phyloP scores from a whole-genome alignment of 2,797 vertebrate genomes.

The Leptodactylus fallax region DNA sequence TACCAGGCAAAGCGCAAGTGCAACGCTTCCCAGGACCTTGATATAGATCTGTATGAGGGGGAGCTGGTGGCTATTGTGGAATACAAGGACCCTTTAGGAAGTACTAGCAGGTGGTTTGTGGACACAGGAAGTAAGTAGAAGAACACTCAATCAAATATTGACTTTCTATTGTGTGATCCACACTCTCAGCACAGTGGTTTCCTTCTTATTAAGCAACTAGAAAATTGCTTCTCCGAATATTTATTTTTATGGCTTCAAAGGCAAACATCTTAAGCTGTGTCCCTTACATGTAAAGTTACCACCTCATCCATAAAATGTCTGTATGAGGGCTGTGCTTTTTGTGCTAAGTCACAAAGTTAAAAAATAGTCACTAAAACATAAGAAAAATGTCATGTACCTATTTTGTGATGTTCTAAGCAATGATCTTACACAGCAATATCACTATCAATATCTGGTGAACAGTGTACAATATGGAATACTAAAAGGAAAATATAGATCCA shows the following conservation, averaged over 20 bases:
- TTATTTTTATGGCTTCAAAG: conserved; percentile 8
- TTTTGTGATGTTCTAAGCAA: too few species aligned
- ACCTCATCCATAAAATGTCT: not conserved
- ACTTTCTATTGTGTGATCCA: conserved; percentile 40
- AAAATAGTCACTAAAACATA: too few species aligned
- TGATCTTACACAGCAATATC: too few species aligned
- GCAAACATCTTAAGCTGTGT: not conserved
- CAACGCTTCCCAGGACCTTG: conserved; percentile 91
- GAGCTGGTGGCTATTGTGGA: conserved; percentile 92
- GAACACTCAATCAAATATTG: conserved; percentile 55
- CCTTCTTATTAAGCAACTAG: conserved; percentile 44
- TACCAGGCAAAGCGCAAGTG: conserved; percentile 95
- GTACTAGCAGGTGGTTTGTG: conserved; percentile 92
- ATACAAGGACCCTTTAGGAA: conserved; percentile 89
- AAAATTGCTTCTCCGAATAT: conserved; percentile 40
- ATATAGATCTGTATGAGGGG: conserved; percentile 91
- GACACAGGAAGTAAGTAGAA: conserved; percentile 88
- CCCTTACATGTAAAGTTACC: not conserved
- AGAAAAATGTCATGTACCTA: too few species aligned
- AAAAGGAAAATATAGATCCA: too few species aligned
- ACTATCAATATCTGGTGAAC: too few species aligned
- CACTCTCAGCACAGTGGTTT: conserved; percentile 38
- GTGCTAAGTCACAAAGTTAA: too few species aligned
- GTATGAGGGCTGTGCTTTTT: too few species aligned
- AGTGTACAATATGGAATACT: too few species aligned